Percentiles rank a stretch among this genome's conserved stretches.
These are phyloP conservation scores for Lynx canadensis DNA, from an alignment of 2,113 vertebrate genomes.

Conservation along the genomic window DNA sequence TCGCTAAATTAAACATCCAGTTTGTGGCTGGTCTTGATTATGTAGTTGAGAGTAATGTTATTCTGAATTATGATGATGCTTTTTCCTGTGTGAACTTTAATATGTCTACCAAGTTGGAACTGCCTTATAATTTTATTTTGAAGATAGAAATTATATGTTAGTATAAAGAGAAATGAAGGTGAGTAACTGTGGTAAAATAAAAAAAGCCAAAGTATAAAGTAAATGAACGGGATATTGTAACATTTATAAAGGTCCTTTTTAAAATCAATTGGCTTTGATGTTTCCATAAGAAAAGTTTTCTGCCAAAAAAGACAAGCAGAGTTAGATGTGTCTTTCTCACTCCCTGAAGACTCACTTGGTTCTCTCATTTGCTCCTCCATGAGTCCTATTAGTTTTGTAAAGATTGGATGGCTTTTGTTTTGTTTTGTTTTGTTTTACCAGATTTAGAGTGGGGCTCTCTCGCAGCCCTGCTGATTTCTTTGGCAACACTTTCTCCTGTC, in stretches of 20 bases:
- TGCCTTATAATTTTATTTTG: conserved; percentile 35
- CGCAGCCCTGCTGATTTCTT: not conserved
- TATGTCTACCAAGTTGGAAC: not conserved
- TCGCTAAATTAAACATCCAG: not conserved
- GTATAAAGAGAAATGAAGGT: not conserved
- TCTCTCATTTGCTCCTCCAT: not conserved
- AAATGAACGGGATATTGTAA: not conserved
- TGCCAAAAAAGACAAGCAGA: not conserved
- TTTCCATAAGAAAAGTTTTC: not conserved
- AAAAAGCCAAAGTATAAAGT: not conserved
- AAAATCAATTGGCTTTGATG: not conserved
- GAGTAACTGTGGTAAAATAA: not conserved
- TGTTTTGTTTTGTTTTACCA: not conserved
- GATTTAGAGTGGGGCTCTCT: not conserved
- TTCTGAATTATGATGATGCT: not conserved
- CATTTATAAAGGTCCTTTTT: not conserved
- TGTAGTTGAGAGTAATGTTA: not conserved
- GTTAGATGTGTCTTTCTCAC: not conserved
- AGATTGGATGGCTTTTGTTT: not conserved
- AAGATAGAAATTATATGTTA: not conserved
- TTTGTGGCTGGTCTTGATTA: not conserved
- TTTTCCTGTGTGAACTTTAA: not conserved
- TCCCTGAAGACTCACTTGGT: fast-evolving
- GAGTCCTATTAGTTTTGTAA: not conserved
- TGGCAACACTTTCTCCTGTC: not conserved